Evolutionary conservation across 2,113 vertebrate species (phyloP), one percentile per base, ranked within the genome.

Genomic region (Microtus montanus): DNA sequence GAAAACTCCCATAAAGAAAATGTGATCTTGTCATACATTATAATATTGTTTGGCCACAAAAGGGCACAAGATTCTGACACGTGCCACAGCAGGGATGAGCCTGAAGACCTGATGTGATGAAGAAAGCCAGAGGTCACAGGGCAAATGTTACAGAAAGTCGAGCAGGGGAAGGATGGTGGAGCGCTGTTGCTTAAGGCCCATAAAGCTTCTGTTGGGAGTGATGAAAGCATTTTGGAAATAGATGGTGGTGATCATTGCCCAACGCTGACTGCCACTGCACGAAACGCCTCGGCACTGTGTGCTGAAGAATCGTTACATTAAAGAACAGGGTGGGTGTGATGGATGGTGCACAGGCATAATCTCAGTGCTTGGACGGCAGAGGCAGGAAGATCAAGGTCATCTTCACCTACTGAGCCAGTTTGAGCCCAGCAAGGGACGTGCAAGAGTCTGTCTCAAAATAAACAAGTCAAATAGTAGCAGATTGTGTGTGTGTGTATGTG

Each of bases 181-280:
- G 58, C n/a, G 13, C 47, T 44, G 77, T 44, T 86, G 89, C 61
- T 24, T 88, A 66, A 90, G 66, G 71, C n/a, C 7, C 2, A 1
- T n/a, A 44, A 41, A 22, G 13, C 86, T 80, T 90, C 93, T 84
- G 80, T 95, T 75, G 79, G 64, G 80, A 44, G 30, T 70, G 54
- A 91, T 44, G 89, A 92, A 89, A 91, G 75, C 0, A 2, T 71
- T 82, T 75, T 68, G 47, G 35, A 92, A 91, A 93, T 19, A 58
- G 84, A 87, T 26, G 14, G 44, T 3, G 61, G 89, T 4, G 47
- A 68, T 20, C 17, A 0, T 93, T 90, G 58, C 64, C 33, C 41
- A 90, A 64, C 11, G 6, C 12, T 33, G n/a, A n/a, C 12, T 41
- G 26, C 33, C 54, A 49, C 17, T 19, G 61, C 13, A 26, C 4